Evolutionary conservation across 2,797 vertebrate species (phyloP), one percentile per base, ranked within the genome.

Genomic region (Semaprochilodus insignis): DNA sequence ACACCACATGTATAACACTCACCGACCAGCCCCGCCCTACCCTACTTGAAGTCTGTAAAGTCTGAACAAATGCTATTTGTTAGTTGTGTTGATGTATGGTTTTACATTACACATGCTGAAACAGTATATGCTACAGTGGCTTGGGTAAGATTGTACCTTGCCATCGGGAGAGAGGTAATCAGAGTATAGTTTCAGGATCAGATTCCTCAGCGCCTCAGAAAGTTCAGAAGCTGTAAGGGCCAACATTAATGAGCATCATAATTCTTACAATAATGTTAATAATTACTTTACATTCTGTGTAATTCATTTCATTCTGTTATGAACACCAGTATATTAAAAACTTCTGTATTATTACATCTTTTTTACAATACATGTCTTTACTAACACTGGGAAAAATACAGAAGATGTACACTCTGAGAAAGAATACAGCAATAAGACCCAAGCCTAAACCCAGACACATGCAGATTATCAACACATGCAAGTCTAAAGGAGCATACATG

Each of bases 81-180:
- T 31, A 40, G 23, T 11, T 23, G 25, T 31, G 25, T 55, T 19
- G 34, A 40, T 48, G 11, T 16, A 59, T 8, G 65, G 17, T 44
- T 55, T 59, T 48, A 69, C 40, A 75, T 63, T 77, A 77, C 25
- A 77, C 55, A 77, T 40, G 74, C n/a, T 60, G 59, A 82, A 81
- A 55, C 6, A 52, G 57, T 78, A 77, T 27, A 65, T 80, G 52
- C n/a, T 54, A 75, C 15, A 70, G 69, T n/a, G 44, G 31, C 34
- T 62, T 76, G 27, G 25, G 72, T 59, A 70, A 21, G 4, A 34
- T 25, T 54, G 54, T 88, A 96, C 95, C 95, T 95, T 96, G 88
- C 95, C 95, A 78, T 96, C 95, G 59, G 93, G 89, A 62, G 95
- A 95, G 74, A 96, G 92, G 90, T 95, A 92, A 78, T 95, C 91